Percentiles rank a stretch among this genome's conserved stretches.
phyloP scores from a whole-genome alignment of 1,140 invertebrate genomes.

The Pteromalus puparum region DNA sequence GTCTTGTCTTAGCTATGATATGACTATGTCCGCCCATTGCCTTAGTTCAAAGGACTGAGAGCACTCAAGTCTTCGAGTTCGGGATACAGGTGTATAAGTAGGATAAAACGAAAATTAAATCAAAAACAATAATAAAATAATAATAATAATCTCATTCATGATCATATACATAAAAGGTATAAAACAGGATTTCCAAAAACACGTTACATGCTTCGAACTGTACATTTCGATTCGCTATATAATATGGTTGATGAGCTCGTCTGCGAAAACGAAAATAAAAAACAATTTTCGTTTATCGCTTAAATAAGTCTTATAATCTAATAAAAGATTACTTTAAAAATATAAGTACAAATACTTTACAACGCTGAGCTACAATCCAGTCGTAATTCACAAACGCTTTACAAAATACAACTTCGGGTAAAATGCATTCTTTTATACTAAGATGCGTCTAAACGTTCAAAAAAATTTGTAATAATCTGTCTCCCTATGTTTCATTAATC shows the following conservation, averaged over 20 bases:
- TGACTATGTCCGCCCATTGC: constrained; percentile 73
- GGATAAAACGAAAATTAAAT: constrained; percentile 6
- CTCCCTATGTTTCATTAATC: neutral
- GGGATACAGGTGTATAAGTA: neutral
- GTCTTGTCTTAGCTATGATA: constrained; percentile 68
- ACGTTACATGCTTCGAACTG: constrained; percentile 24
- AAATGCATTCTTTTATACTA: neutral
- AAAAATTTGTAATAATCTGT: neutral
- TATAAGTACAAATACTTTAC: constrained; percentile 54
- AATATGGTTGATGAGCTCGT: neutral
- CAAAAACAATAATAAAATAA: constrained; percentile 19
- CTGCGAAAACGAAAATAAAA: constrained; percentile 5
- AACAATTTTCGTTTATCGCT: constrained; percentile 1
- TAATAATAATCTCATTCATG: constrained; percentile 43
- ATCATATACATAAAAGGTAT: constrained; percentile 48
- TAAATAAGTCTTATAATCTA: constrained; percentile 51
- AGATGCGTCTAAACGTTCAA: neutral
- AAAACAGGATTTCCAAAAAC: constrained; percentile 36
- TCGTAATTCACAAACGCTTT: constrained; percentile 24
- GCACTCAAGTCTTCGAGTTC: constrained; percentile 8
- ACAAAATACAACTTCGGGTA: neutral
- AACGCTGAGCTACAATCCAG: constrained; percentile 12
- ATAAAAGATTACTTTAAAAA: constrained; percentile 56
- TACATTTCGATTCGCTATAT: constrained; percentile 6
- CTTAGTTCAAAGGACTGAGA: constrained; percentile 53